These are phyloP conservation scores for Panthera uncia DNA, from an alignment of 2,113 vertebrate species.

Conservation along the genomic window DNA sequence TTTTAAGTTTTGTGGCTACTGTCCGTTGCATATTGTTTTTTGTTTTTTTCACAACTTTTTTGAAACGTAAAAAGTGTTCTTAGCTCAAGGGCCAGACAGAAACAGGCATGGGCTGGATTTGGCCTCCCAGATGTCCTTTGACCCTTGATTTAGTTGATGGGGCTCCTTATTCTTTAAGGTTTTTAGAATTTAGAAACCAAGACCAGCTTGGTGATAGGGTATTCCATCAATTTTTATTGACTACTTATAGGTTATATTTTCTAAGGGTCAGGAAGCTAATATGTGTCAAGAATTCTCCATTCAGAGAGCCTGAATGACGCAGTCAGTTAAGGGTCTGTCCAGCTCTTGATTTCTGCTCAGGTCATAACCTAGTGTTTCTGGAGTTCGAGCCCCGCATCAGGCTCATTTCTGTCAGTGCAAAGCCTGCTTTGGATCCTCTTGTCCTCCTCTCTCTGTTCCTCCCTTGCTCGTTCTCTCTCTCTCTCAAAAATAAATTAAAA, in stretches of 20 bases:
- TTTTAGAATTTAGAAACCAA: conserved; percentile 38
- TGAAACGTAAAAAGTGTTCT: not conserved
- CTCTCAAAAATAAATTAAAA: too few relatives aligned
- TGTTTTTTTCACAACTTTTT: not conserved
- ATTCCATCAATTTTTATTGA: conserved; percentile 12
- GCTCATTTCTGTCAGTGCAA: too few relatives aligned
- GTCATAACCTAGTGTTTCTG: too few relatives aligned
- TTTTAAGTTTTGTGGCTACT: not conserved
- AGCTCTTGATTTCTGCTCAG: too few relatives aligned
- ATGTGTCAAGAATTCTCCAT: not conserved
- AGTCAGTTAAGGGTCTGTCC: too few relatives aligned
- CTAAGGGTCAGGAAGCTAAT: not conserved
- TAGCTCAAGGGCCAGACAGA: not conserved
- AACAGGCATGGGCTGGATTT: not conserved
- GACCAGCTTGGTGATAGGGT: not conserved
- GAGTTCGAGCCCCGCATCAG: too few relatives aligned
- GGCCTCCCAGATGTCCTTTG: not conserved
- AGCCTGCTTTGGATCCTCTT: too few relatives aligned
- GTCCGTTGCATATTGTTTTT: not conserved
- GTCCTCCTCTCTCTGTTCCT: too few relatives aligned
- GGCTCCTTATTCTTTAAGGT: not conserved
- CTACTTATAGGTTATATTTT: not conserved
- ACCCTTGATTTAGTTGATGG: not conserved
- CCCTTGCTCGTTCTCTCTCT: too few relatives aligned
- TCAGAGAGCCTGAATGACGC: not conserved